Conservation (phyloP, 2,113 vertebrate species). For the Seriola aureovittata region DNA sequence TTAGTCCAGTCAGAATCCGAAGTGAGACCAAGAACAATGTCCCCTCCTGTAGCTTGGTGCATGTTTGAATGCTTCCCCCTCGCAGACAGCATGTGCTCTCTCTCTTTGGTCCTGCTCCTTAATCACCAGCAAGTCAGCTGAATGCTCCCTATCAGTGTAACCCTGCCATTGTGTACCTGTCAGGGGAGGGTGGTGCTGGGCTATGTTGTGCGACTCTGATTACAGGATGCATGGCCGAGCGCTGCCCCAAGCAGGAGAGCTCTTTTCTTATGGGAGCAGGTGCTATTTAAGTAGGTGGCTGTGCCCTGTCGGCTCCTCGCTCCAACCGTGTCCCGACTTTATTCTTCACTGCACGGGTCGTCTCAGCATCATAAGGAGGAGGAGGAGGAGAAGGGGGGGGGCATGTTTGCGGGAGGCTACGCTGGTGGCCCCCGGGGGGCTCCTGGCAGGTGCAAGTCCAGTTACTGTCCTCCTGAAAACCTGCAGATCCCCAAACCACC, state of each 20-base stretch:
- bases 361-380: constrained; percentile 49
- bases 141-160: constrained; percentile 79
- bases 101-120: constrained; percentile 68
- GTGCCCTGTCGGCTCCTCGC: constrained; percentile 59
- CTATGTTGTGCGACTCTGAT: constrained; percentile 75
- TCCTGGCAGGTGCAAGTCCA: constrained; percentile 70
- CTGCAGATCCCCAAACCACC: constrained; percentile 82
- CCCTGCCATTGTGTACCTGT: constrained; percentile 78
- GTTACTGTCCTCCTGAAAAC: constrained; percentile 82
- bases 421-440: constrained; percentile 60
- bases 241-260: constrained; percentile 68
- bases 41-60: constrained; percentile 61
- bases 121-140: constrained; percentile 79
- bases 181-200: constrained; percentile 69
- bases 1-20: constrained; percentile 15
- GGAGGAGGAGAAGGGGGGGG: constrained; percentile 25
- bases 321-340: constrained; percentile 71
- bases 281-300: constrained; percentile 85
- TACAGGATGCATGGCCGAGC: constrained; percentile 83
- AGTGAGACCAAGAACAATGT: constrained; percentile 31
- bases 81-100: constrained; percentile 67
- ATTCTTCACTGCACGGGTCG: constrained; percentile 62
- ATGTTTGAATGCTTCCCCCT: constrained; percentile 73
- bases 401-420: constrained; percentile 87
- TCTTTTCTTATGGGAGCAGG: constrained; percentile 71